Percentiles rank a stretch among this genome's conserved stretches.
phyloP scores from a whole-genome alignment of 2,113 vertebrate genomes.

The Strix uralensis region DNA sequence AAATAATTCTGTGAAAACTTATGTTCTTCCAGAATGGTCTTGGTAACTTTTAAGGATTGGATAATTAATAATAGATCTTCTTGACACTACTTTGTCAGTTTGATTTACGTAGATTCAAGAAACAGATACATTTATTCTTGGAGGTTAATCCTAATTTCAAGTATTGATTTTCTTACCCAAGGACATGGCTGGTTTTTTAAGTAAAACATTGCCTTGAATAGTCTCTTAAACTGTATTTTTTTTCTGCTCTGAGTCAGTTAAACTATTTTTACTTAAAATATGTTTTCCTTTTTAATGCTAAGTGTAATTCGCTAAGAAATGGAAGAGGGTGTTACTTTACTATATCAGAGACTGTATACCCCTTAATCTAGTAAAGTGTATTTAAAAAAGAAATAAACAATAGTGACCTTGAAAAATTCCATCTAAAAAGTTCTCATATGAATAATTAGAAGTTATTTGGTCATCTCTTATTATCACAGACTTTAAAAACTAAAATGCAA shows the following conservation, averaged over 20 bases:
- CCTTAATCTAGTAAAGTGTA: background rate
- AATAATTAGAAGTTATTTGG: background rate
- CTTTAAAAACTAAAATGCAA: background rate
- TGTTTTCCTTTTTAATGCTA: background rate
- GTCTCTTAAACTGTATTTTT: background rate
- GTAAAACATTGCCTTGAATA: background rate
- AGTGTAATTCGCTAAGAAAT: background rate
- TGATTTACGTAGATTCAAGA: background rate
- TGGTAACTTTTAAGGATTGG: background rate
- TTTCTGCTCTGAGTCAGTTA: background rate
- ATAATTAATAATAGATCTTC: background rate
- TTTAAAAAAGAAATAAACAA: background rate
- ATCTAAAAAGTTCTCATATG: background rate
- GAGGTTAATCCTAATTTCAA: background rate
- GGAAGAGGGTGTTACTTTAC: background rate
- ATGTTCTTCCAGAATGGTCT: background rate
- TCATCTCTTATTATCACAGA: background rate
- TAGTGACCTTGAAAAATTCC: background rate
- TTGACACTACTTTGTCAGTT: background rate
- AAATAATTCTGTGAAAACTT: background rate
- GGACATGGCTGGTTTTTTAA: background rate
- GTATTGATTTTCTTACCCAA: background rate
- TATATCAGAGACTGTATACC: background rate
- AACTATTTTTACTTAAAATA: background rate
- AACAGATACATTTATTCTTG: background rate